Base-by-base conservation (phyloP, 2,113 vertebrate genomes). In the Nothobranchius kuhntae region DNA sequence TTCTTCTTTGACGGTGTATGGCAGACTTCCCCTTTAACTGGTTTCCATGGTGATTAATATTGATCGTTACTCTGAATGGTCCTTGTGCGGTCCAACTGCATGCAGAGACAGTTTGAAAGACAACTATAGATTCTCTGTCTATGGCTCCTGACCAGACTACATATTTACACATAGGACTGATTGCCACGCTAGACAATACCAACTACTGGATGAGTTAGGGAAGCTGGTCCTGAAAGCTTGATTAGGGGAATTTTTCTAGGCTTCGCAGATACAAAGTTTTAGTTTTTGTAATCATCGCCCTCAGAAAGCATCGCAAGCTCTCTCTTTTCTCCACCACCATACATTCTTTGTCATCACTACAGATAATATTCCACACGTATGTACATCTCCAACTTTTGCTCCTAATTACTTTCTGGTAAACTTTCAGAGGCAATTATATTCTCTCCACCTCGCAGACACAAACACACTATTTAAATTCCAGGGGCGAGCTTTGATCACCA, bases 401-500 rank as follows among this genome's bases (percentile, higher is more conserved):
- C 65, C 53, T 78, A 74, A 82, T 89, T 78, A 86, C 72, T 85
- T 89, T 75, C 3, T 38, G 13, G 58, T 70, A 72, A 85, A 83
- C 77, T 83, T 86, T 80, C 56, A 46, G 61, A 82, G 60, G 62
- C 72, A 83, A 86, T 86, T 78, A 77, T 84, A 68, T 65, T 52
- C 67, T 56, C 48, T 51, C 50, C 15, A 61, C 69, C 75, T 70
- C 82, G 58, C 44, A 66, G 58, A 55, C 50, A 57, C 72, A 71
- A 68, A 64, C 62, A 42, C 52, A 79, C 83, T 53, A 79, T 82
- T 85, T 58, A 70, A 81, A 89, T 83, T 87, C 86, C 81, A 78
- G 69, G 75, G 80, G 85, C 84, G 71, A 84, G 80, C 82, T 84
- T 87, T 86, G 86, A 89, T 89, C 83, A 73, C 81, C 89, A 86